Conservation (phyloP, 2,888 invertebrate genomes). For the Eucera pruinosa region DNA sequence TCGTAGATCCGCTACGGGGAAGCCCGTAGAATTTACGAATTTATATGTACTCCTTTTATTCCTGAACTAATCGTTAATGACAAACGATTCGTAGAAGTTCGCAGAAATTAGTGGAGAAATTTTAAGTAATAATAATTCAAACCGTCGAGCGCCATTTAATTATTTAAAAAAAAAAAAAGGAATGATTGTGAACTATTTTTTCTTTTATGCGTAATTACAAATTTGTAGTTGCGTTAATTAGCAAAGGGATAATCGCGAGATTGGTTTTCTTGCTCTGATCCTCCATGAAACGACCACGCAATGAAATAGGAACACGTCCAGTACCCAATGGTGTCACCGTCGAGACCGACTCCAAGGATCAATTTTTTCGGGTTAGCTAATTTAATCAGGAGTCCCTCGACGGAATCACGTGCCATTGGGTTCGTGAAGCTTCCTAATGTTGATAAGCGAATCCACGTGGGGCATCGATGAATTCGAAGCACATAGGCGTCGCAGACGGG, state of each 20-base stretch:
- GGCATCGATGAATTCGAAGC: conserved; percentile 53
- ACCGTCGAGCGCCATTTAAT: too few species aligned
- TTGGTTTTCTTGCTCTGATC: conserved; percentile 37
- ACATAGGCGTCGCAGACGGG: conserved; percentile 67
- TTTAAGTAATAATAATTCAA: too few species aligned
- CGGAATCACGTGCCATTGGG: conserved; percentile 50
- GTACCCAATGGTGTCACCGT: conserved; percentile 50
- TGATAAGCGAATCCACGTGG: conserved; percentile 52
- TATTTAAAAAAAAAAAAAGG: too few species aligned
- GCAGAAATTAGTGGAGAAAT: too few species aligned
- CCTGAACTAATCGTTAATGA: too few species aligned
- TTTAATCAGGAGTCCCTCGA: conserved; percentile 9
- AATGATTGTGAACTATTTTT: too few species aligned
- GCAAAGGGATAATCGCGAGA: background rate
- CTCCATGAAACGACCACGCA: conserved; percentile 60
- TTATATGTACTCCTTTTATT: too few species aligned
- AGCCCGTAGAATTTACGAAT: too few species aligned
- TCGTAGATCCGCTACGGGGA: background rate
- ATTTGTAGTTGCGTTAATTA: background rate
- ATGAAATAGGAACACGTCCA: conserved; percentile 59
- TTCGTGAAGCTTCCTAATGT: conserved; percentile 61
- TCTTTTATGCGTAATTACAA: too few species aligned
- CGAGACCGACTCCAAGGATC: conserved; percentile 3
- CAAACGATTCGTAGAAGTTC: too few species aligned
- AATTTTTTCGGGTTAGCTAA: background rate